Percentiles rank a stretch among this genome's conserved stretches.
Evolutionary conservation across 2,888 invertebrate species (phyloP).

Genomic region (Orchesellides sinensis): DNA sequence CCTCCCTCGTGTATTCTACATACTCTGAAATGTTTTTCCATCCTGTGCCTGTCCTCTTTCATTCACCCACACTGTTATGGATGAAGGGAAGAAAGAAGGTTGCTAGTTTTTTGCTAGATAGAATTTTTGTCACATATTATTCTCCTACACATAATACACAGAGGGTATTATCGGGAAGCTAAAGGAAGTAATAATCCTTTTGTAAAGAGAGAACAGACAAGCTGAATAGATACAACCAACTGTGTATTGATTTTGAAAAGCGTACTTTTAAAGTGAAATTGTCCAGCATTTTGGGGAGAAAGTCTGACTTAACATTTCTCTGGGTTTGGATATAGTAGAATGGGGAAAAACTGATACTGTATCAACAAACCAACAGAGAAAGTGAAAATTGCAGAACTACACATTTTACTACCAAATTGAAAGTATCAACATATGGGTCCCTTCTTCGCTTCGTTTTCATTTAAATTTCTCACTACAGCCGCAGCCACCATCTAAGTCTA

Average conservation of each 20-base stretch:
- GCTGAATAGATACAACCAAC: background rate
- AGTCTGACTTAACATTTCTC: too few relatives aligned
- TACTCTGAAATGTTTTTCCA: conserved; percentile 1
- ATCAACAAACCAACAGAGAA: conserved; percentile 1
- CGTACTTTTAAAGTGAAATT: too few relatives aligned
- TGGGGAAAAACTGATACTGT: background rate
- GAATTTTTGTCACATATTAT: conserved; percentile 48
- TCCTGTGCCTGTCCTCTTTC: conserved; percentile 13
- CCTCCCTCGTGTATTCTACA: conserved; percentile 28
- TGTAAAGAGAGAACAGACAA: conserved; percentile 26
- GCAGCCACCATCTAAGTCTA: too few relatives aligned
- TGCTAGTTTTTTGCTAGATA: conserved; percentile 37
- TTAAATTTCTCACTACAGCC: too few relatives aligned
- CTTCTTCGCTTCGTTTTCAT: conserved; percentile 6
- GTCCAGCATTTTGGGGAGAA: too few relatives aligned
- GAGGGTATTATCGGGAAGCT: conserved; percentile 22
- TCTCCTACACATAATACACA: conserved; percentile 18
- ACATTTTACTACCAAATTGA: conserved; percentile 63
- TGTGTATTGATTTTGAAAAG: background rate
- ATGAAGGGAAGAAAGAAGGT: conserved; percentile 12
- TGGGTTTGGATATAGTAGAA: too few relatives aligned
- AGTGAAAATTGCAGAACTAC: conserved; percentile 61
- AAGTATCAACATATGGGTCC: conserved; percentile 49
- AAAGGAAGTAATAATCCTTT: conserved; percentile 55
- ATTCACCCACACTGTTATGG: background rate